Base-by-base conservation (phyloP, 1,140 invertebrate genomes). In the Aphaenogaster floridana region DNA sequence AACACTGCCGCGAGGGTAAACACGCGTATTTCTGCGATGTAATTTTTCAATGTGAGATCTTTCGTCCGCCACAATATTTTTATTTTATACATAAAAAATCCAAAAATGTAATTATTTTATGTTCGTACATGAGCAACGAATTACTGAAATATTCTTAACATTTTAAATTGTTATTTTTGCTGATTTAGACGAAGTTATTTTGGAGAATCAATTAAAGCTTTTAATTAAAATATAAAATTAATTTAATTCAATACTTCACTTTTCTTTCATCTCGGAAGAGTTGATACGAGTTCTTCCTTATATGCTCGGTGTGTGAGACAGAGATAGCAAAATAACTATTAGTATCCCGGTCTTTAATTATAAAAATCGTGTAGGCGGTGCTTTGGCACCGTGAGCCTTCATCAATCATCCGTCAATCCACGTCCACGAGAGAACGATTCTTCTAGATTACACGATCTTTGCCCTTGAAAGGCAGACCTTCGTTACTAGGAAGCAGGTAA, bases 351-450 rank as follows among this genome's bases (percentile, higher is more conserved):
- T 89, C 71, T 90, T 48, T 90, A 89, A 90, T 90, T 90, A 90
- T 86, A 89, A 89, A 90, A 88, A 87, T 89, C 63, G 84, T 86
- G 77, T 90, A 77, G 88, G 88, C 89, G 89, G 77, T 90, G 21
- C 89, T 91, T 91, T 84, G 57, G 79, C 83, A 68, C 89, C 77
- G 69, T 45, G 34, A 50, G 89, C 89, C 88, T 72, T 90, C 88
- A 90, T 90, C 89, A 90, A 87, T 90, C 88, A 90, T 36, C 85
- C 88, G 86, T 90, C 89, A 90, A 90, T 90, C 89, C 28, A 76
- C 45, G 59, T 59, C 50, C 57, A 59, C 64, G 72, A 17, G 59
- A 74, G 59, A 74, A 68, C 42, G 61, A 72, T 78, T 89, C 71
- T 39, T 69, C 52, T 57, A 64, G 52, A 89, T 89, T 90, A 86